Percentiles rank a stretch among this genome's conserved stretches.
Evolutionary conservation across 2,888 invertebrate genomes (phyloP).

Genomic region (Vannuccia rotundouncinata): DNA sequence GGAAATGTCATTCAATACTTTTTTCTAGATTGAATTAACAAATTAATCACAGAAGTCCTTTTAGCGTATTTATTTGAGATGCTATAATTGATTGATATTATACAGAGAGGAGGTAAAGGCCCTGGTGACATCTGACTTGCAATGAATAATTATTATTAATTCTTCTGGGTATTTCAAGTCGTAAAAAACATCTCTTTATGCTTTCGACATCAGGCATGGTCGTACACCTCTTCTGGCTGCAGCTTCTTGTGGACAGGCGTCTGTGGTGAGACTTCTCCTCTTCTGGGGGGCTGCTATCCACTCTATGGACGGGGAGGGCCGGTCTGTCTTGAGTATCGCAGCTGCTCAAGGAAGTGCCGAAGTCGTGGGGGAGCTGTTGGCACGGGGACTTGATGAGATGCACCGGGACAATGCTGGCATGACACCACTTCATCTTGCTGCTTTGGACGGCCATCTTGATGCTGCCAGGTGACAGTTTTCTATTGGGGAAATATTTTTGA

Average conservation of each 20-base stretch:
- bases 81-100: too few relatives aligned
- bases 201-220: too few relatives aligned
- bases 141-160: too few relatives aligned
- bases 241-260: conserved; percentile 77
- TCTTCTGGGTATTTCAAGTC: too few relatives aligned
- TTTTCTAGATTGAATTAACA: too few relatives aligned
- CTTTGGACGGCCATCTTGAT: conserved; percentile 78
- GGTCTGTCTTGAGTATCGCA: conserved; percentile 63
- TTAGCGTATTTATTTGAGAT: too few relatives aligned
- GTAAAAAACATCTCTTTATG: too few relatives aligned
- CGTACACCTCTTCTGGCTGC: conserved; percentile 56
- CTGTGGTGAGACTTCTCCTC: conserved; percentile 71
- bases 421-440: conserved; percentile 87
- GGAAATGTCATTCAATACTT: too few relatives aligned
- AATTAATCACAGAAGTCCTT: too few relatives aligned
- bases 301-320: conserved; percentile 79
- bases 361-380: conserved; percentile 74
- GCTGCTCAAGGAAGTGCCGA: conserved; percentile 61
- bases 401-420: conserved; percentile 76
- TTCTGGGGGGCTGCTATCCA: conserved; percentile 90
- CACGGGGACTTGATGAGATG: conserved; percentile 62
- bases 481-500: too few relatives aligned
- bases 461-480: conserved; percentile 24
- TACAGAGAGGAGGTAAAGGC: too few relatives aligned
- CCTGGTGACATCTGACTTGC: too few relatives aligned